Percentiles rank a stretch among this genome's conserved stretches.
phyloP scores from a whole-genome alignment of 2,797 vertebrate genomes.

The Protosalanx chinensis region DNA sequence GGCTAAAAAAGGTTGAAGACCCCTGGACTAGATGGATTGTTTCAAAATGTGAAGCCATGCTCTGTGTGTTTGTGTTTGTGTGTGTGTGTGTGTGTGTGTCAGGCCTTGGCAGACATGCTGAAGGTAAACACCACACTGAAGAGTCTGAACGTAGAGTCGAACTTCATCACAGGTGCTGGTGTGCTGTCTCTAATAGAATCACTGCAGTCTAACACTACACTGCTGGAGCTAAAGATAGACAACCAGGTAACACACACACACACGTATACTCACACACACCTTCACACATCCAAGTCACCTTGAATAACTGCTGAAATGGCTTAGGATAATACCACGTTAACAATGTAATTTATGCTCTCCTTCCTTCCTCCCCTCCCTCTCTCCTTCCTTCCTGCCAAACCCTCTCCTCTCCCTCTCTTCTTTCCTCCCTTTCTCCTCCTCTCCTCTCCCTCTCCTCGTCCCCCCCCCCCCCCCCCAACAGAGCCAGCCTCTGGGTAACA shows the following conservation, averaged over 20 bases:
- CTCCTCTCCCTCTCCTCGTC: not conserved
- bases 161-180: slow-evolving; percentile 93
- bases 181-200: slow-evolving; percentile 84
- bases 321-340: not conserved
- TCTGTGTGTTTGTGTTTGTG: not conserved
- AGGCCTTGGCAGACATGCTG: slow-evolving; percentile 95
- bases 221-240: slow-evolving; percentile 94
- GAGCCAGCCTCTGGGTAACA: slow-evolving; percentile 97
- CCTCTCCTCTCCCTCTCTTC: not conserved
- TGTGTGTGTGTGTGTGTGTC: slow-evolving; percentile 32
- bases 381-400: too few species aligned
- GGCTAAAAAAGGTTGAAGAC: too few species aligned
- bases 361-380: too few species aligned
- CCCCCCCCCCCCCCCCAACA: slow-evolving; percentile 46
- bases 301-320: not conserved
- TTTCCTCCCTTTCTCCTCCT: not conserved
- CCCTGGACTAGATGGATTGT: too few species aligned
- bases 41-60: too few species aligned
- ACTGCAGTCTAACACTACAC: slow-evolving; percentile 83
- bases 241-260: slow-evolving; percentile 82
- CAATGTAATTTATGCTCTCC: not conserved
- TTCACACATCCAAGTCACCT: not conserved
- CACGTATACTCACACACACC: slow-evolving; percentile 5
- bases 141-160: slow-evolving; percentile 94
- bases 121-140: slow-evolving; percentile 87